These are phyloP conservation scores for Leptodirus hochenwartii DNA, from an alignment of 2,888 invertebrate species.

Conservation along the genomic window DNA sequence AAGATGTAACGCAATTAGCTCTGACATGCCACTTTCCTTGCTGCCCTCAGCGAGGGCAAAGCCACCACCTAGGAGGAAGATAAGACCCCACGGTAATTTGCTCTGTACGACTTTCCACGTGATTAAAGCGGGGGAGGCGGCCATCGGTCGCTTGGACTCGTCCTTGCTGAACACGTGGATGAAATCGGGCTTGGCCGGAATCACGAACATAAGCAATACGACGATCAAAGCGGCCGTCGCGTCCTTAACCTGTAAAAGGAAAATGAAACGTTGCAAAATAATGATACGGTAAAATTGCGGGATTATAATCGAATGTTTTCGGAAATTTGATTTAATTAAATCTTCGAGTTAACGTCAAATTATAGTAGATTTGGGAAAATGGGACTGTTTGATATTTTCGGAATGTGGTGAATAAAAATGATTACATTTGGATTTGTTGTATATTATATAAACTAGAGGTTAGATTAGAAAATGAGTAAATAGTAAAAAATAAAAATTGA, in stretches of 20 bases:
- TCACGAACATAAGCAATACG: constrained; percentile 62
- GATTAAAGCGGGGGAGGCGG: constrained; percentile 50
- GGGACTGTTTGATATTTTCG: no score
- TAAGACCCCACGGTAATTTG: constrained; percentile 79
- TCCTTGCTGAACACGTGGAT: constrained; percentile 43
- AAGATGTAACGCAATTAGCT: constrained; percentile 53
- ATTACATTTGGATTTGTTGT: no score
- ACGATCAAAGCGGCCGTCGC: constrained; percentile 71
- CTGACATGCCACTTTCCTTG: constrained; percentile 58
- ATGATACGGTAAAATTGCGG: no score
- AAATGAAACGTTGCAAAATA: no score
- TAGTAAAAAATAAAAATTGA: no score
- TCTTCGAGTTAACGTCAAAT: no score
- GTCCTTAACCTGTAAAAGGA: constrained; percentile 47
- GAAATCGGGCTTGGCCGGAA: constrained; percentile 65
- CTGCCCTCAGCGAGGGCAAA: constrained; percentile 83
- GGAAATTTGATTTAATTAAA: no score
- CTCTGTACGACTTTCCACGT: constrained; percentile 74
- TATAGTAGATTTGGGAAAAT: no score
- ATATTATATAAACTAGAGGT: no score
- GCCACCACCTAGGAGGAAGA: constrained; percentile 76
- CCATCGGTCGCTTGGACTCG: constrained; percentile 38
- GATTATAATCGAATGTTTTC: no score
- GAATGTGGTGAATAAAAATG: no score
- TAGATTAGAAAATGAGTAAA: no score